Evolutionary conservation across 2,797 vertebrate genomes (phyloP), one percentile per base, ranked within the genome.

Genomic region (Muraenolepis orangiensis): DNA sequence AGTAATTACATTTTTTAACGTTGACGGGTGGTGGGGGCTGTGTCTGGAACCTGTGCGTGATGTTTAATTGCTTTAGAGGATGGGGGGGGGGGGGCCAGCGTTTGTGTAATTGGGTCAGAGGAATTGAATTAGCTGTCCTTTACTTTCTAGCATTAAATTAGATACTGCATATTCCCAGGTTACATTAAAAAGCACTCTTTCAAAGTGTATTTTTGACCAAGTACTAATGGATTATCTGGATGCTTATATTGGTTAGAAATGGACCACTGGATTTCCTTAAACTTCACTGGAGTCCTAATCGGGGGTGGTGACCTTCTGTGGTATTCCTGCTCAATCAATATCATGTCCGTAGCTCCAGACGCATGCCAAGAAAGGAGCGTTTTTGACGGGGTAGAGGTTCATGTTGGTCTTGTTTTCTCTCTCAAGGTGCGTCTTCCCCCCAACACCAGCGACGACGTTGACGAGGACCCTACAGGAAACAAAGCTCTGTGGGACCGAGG

Each of bases 401-500:
- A 26, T 36, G 31, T 72, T 1, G 38, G 1, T 10, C 70, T 70
- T 18, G 23, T 72, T 76, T 76, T 72, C 1, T 18, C 16, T 23
- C 74, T 6, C 0, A 82, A 99, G 98, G 97, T 99, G 66, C 95
- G 98, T 51, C 90, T 99, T 34, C 98, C 98, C 5, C 96, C 96
- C 66, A 99, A 99, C 88, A 99, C 96, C 66, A 99, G 97, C 0
- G 98, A 99, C 3, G 98, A 99, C 71, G 98, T 99, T 28, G 98
- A 99, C 70, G 98, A 99, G 82, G 98, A 99, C 86, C 97, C 98
- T 28, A 99, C 98, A 0, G 98, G 98, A 77, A 99, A 99, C 93
- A 99, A 99, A 91, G 98, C 97, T 0, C 86, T 99, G n/a, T 99
- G 98, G 98, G 98, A 99, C 87, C 92, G 98, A 40, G 98, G 98